Evolutionary conservation across 2,797 vertebrate species (phyloP).

Genomic region (Lates japonicus): DNA sequence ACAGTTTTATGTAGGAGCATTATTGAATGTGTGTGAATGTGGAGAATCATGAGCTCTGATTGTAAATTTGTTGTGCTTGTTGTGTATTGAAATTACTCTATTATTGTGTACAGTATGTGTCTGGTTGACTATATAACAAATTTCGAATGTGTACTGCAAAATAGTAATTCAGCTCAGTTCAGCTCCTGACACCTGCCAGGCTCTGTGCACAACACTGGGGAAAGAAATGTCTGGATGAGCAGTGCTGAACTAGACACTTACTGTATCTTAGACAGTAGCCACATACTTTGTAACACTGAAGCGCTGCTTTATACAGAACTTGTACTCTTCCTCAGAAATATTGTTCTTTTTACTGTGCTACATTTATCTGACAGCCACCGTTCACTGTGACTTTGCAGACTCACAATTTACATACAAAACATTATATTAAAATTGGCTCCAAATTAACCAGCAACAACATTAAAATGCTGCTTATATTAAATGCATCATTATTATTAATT

Average conservation of each 20-base stretch:
- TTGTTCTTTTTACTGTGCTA: not conserved
- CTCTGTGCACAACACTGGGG: not conserved
- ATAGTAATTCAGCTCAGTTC: not conserved
- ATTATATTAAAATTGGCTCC: not conserved
- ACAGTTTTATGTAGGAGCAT: slow-evolving; percentile 11
- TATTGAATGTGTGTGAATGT: not conserved
- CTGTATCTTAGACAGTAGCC: too few species aligned
- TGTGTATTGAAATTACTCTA: too few species aligned
- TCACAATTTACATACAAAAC: not conserved
- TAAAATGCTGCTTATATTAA: not conserved
- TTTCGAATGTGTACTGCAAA: not conserved
- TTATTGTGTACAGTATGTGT: too few species aligned
- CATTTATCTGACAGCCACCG: not conserved
- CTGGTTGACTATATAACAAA: not conserved
- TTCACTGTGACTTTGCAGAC: not conserved
- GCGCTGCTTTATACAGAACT: too few species aligned
- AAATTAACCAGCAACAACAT: not conserved
- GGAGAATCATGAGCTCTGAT: slow-evolving; percentile 10
- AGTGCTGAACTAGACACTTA: too few species aligned
- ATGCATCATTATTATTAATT: not conserved
- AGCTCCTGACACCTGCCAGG: not conserved
- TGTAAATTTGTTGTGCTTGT: not conserved
- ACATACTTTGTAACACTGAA: too few species aligned
- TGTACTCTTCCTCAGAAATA: not conserved
- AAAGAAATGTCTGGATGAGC: not conserved